Conservation (phyloP, 2,113 vertebrate species). For the Sapayoa aenigma region DNA sequence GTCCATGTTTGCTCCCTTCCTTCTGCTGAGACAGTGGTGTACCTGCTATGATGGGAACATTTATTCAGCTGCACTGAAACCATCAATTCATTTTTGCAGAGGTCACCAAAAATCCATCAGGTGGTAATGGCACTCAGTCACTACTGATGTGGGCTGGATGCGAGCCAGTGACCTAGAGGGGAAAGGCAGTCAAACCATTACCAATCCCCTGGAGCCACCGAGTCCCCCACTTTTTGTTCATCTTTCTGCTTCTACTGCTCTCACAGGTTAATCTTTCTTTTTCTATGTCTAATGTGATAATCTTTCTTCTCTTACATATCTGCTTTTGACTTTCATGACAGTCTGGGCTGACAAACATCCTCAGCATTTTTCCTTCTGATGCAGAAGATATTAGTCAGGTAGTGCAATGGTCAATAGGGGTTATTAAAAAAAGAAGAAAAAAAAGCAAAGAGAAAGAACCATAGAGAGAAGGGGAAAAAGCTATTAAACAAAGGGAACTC, state of each 20-base stretch:
- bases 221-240: slow-evolving; percentile 43
- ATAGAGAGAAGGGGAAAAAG: not conserved
- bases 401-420: not conserved
- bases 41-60: slow-evolving; percentile 23
- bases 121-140: slow-evolving; percentile 55
- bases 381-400: slow-evolving; percentile 28
- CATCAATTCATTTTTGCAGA: slow-evolving; percentile 52
- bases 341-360: slow-evolving; percentile 52
- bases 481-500: not conserved
- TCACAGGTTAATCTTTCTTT: slow-evolving; percentile 62
- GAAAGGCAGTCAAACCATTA: slow-evolving; percentile 40
- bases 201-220: slow-evolving; percentile 36
- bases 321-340: slow-evolving; percentile 55
- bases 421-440: not conserved
- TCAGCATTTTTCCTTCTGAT: slow-evolving; percentile 27
- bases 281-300: slow-evolving; percentile 53
- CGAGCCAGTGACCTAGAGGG: slow-evolving; percentile 58
- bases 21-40: not conserved
- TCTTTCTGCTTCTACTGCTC: slow-evolving; percentile 55
- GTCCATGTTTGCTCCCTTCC: not conserved
- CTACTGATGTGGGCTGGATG: slow-evolving; percentile 52
- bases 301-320: slow-evolving; percentile 62
- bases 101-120: slow-evolving; percentile 61
- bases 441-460: accelerated
- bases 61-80: slow-evolving; percentile 42